Evolutionary conservation across 2,797 vertebrate genomes (phyloP), one percentile per base, ranked within the genome.

Genomic region (Pangasius djambal): DNA sequence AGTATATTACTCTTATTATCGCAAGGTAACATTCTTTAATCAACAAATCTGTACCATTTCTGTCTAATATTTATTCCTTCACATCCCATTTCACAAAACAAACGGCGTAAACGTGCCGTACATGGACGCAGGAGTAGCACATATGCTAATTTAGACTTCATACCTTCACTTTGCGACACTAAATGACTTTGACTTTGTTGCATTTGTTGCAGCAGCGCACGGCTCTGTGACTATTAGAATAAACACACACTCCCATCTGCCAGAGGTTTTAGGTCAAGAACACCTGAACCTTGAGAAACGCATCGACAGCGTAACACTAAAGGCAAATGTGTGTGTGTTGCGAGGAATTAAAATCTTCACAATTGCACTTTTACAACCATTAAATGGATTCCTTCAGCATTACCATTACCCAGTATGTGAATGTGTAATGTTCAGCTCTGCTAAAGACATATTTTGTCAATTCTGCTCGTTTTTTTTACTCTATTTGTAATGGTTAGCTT

Each of bases 191-290:
- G 89, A 92, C 74, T 85, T 88, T 88, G 87, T 83, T 69, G 28
- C 57, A 85, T 89, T 84, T 85, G 81, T 87, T 90, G 89, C 87
- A 44, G 61, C 75, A 52, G 89, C 77, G 79, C 77, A 52, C 67
- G 72, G 52, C 79, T 90, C 88, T 82, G 86, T 31, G 65, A 89
- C 81, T 85, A 83, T 86, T 57, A 82, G 85, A 81, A 84, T 79
- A 89, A 88, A 91, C 90, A 92, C 89, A 88, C 90, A 61, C 87
- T 88, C 84, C 89, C 89, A 92, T 90, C 90, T 92, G 90, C 89
- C 77, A 48, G 83, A 44, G 82, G 77, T 67, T 22, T 74, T 15
- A 88, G 91, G 91, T 90, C 90, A 92, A 92, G 91, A 86, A 74
- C 90, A 88, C 34, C 69, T 69, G 77, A 57, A 91, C 91, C 91